Percentiles rank a stretch among this genome's conserved stretches.
These are phyloP conservation scores for Amblyraja radiata DNA, from an alignment of 2,797 vertebrate genomes.

Conservation along the genomic window DNA sequence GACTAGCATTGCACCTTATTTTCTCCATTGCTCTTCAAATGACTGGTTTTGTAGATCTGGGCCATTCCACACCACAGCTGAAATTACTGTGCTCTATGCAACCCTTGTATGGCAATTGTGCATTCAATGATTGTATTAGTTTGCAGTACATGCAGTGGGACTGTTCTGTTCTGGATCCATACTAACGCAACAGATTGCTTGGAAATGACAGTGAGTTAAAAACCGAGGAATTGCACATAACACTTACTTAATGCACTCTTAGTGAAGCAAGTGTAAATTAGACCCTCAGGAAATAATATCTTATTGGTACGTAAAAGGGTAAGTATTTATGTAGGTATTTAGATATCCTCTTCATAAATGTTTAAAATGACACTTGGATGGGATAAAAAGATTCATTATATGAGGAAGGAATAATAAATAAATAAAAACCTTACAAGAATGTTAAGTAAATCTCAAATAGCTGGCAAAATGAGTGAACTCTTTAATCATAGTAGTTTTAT, in stretches of 20 bases:
- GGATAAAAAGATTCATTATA: not conserved
- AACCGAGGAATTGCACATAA: not conserved
- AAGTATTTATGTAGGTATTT: not conserved
- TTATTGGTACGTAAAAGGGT: not conserved
- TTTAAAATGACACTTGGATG: not conserved
- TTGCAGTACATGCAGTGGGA: not conserved
- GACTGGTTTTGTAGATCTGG: not conserved
- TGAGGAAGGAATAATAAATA: conserved; percentile 14
- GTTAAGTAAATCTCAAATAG: not conserved
- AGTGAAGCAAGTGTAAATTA: not conserved
- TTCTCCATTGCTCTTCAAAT: not conserved
- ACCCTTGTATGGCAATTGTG: not conserved
- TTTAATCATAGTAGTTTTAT: not conserved
- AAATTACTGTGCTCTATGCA: not conserved
- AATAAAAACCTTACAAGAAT: not conserved
- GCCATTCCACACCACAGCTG: not conserved
- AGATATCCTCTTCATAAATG: not conserved
- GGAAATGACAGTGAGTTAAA: not conserved
- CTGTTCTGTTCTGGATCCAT: not conserved
- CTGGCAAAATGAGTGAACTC: not conserved
- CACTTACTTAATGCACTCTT: not conserved
- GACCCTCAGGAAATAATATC: not conserved
- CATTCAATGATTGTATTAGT: not conserved
- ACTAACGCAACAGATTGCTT: not conserved
- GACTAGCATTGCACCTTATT: not conserved